Base-by-base conservation (phyloP, 2,888 invertebrate genomes). In the Quadroppia sp. region DNA sequence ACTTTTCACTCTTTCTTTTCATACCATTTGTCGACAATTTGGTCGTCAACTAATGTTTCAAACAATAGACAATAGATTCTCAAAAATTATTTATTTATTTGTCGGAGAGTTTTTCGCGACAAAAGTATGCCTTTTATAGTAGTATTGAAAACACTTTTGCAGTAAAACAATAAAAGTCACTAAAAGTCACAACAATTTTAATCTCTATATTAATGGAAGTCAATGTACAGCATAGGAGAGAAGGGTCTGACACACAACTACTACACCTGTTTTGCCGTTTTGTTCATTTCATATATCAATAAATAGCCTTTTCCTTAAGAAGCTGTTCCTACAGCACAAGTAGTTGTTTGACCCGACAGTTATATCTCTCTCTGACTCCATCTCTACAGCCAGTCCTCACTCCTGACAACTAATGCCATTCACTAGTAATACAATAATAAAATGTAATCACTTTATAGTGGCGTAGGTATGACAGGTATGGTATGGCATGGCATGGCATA, bases 81-180 rank as follows among this genome's bases (percentile, higher is more conserved):
- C 15, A 15, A 25, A 53, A 53, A 53, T 15, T 11, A 7, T 50
- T 9, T 25, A 25, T 61, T 32, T 17, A 36, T 61, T 61, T 61
- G 61, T 59, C 15, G 13, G 9, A 30, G 20, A 32, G n/a, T 53
- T 11, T 11, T 25, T 61, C 17, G 32, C 6, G 32, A 30, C 17
- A 61, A 61, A 61, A n/a, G 36, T 30, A 36, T 20, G 4, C 1
- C 2, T 61, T 32, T 61, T 59, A 61, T 61, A 61, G 23, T 30
- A 30, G 30, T 30, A 36, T 32, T 32, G 6, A 23, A 50, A 53
- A 53, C 32, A 61, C 61, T 30, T 20, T 11, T 25, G 28, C 20
- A 53, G 28, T 61, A 61, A 61, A 61, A 36, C 61, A 61, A 61
- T 61, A 61, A 61, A 61, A 61, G 32, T 61, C 30, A 61, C 53